phyloP scores from a whole-genome alignment of 1,140 invertebrate genomes.

The Drosophila parvula region DNA sequence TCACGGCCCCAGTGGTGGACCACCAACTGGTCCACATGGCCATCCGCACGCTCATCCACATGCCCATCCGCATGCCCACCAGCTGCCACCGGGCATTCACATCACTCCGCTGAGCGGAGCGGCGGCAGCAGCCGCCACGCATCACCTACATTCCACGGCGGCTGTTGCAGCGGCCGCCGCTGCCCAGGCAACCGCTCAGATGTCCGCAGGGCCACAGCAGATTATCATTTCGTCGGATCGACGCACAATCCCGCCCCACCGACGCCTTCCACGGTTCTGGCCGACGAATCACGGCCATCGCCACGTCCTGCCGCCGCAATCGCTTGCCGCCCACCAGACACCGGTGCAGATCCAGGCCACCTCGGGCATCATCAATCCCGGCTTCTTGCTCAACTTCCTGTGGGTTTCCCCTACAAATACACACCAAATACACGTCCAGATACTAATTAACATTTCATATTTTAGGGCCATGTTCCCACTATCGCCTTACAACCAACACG shows the following conservation, averaged over 20 bases:
- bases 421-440: too few relatives aligned
- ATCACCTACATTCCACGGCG: slow-evolving; percentile 84
- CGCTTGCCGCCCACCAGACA: slow-evolving; percentile 84
- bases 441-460: neutral
- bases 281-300: slow-evolving; percentile 77
- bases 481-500: slow-evolving; percentile 90
- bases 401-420: slow-evolving; percentile 84
- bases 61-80: slow-evolving; percentile 81
- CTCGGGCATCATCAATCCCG: slow-evolving; percentile 86
- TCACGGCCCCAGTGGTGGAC: slow-evolving; percentile 58
- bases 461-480: slow-evolving; percentile 94
- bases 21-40: slow-evolving; percentile 54
- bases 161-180: slow-evolving; percentile 82
- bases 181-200: slow-evolving; percentile 74
- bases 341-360: slow-evolving; percentile 85
- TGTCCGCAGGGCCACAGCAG: slow-evolving; percentile 75
- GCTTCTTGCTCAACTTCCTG: slow-evolving; percentile 92
- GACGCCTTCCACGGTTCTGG: slow-evolving; percentile 86
- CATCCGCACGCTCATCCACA: slow-evolving; percentile 79
- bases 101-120: slow-evolving; percentile 84
- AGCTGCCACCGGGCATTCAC: slow-evolving; percentile 83
- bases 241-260: slow-evolving; percentile 84
- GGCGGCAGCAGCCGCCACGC: slow-evolving; percentile 81
- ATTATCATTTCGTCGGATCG: slow-evolving; percentile 86
- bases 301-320: slow-evolving; percentile 78